These are phyloP conservation scores for Thaleichthys pacificus DNA, from an alignment of 2,797 vertebrate genomes.

Conservation along the genomic window DNA sequence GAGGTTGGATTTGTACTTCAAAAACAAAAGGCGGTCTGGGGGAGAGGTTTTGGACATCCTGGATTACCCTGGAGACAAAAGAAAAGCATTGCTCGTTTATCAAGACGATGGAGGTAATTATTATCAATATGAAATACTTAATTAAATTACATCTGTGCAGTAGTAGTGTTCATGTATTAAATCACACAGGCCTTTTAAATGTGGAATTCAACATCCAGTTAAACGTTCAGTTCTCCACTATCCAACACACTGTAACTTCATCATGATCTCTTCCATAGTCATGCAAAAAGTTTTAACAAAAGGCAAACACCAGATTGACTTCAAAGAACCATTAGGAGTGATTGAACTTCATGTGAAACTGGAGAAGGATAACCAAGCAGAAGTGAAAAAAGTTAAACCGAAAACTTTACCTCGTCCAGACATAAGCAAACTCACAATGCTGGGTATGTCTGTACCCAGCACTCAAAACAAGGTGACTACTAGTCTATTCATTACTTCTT, in stretches of 20 bases:
- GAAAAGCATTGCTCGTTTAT: constrained; percentile 50
- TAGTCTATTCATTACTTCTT: not conserved
- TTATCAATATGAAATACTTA: not conserved
- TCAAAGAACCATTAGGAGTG: constrained; percentile 33
- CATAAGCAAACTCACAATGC: not conserved
- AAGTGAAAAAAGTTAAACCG: constrained; percentile 10
- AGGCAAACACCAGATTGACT: constrained; percentile 38
- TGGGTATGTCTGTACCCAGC: not conserved
- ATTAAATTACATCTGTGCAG: not conserved
- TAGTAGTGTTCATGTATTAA: too few species aligned
- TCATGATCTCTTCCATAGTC: constrained; percentile 26
- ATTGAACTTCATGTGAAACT: constrained; percentile 43
- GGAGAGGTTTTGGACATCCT: constrained; percentile 43
- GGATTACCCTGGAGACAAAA: constrained; percentile 39
- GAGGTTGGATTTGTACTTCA: constrained; percentile 54
- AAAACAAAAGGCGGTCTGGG: constrained; percentile 58
- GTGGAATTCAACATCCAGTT: too few species aligned
- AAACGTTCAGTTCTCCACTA: too few species aligned
- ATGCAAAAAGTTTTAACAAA: constrained; percentile 47
- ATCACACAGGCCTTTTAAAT: too few species aligned
- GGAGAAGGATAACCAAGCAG: not conserved
- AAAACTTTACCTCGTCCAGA: not conserved
- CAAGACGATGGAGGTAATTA: constrained; percentile 34
- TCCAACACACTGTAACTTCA: too few species aligned
- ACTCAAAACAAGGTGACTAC: constrained; percentile 22